phyloP scores from a whole-genome alignment of 1,140 invertebrate species.

The Sitophilus oryzae region DNA sequence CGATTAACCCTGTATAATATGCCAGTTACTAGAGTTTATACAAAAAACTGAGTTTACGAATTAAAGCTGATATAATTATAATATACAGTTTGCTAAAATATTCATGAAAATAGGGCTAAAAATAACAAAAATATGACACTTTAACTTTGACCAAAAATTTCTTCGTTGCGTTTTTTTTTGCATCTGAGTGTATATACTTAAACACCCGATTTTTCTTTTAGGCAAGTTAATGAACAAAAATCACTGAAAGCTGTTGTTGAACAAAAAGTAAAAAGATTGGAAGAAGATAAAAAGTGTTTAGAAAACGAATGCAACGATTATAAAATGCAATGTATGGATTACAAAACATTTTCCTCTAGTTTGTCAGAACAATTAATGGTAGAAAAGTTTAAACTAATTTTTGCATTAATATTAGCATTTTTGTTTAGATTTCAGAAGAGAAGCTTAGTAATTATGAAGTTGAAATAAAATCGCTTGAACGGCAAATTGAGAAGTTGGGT shows the following conservation, averaged over 20 bases:
- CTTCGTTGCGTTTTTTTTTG: too few relatives aligned
- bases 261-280: constrained; percentile 43
- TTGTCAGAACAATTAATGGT: constrained; percentile 37
- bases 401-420: background rate
- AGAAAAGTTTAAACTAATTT: too few relatives aligned
- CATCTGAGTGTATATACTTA: too few relatives aligned
- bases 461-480: constrained; percentile 32
- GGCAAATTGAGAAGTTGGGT: constrained; percentile 44
- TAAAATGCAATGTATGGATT: constrained; percentile 35
- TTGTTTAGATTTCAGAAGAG: constrained; percentile 27
- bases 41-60: too few relatives aligned
- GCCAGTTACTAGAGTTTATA: too few relatives aligned
- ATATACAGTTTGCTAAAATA: too few relatives aligned
- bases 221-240: constrained; percentile 49
- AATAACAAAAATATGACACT: too few relatives aligned
- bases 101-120: too few relatives aligned
- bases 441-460: constrained; percentile 35
- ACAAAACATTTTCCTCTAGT: constrained; percentile 33
- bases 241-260: constrained; percentile 53
- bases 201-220: constrained; percentile 1
- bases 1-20: too few relatives aligned
- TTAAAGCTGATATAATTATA: too few relatives aligned
- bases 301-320: constrained; percentile 45
- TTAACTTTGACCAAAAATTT: too few relatives aligned
- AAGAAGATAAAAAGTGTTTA: constrained; percentile 48